phyloP scores from a whole-genome alignment of 2,888 invertebrate species.

The Hypomecis atomaria region DNA sequence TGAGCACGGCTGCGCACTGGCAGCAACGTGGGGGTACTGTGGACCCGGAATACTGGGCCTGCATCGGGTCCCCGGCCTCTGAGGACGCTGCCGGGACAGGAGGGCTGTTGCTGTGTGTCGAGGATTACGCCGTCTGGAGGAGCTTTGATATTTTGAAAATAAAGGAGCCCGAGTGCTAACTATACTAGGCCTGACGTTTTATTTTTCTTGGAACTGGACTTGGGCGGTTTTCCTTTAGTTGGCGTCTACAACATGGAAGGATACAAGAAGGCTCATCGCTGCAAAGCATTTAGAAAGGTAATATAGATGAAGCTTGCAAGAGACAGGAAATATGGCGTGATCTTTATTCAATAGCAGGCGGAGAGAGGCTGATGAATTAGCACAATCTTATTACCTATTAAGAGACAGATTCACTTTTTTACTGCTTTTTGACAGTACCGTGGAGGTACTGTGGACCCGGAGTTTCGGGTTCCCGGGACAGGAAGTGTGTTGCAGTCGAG shows the following conservation, averaged over 20 bases:
- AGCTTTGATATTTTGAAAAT: conserved; percentile 67
- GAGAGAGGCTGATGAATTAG: too few species aligned
- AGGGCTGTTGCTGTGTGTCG: conserved; percentile 57
- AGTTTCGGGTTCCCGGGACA: conserved; percentile 55
- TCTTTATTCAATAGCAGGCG: too few species aligned
- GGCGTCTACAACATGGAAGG: too few species aligned
- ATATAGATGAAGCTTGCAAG: too few species aligned
- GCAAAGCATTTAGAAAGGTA: too few species aligned
- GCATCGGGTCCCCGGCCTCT: conserved; percentile 54
- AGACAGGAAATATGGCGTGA: too few species aligned
- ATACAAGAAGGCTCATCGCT: too few species aligned
- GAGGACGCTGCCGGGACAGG: conserved; percentile 48
- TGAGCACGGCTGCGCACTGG: conserved; percentile 64
- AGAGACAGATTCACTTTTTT: too few species aligned
- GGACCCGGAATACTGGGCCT: conserved; percentile 59
- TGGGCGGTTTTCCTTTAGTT: too few species aligned
- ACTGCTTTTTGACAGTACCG: conserved; percentile 58
- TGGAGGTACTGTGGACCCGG: conserved; percentile 38
- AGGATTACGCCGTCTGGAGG: conserved; percentile 59
- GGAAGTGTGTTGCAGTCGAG: conserved; percentile 57
- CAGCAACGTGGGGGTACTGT: conserved; percentile 48
- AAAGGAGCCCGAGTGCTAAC: conserved; percentile 64
- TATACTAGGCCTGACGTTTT: conserved; percentile 14
- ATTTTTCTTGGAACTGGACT: too few species aligned
- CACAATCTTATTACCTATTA: too few species aligned